Evolutionary conservation across 2,113 vertebrate genomes (phyloP).

Genomic region (Miniopterus natalensis): DNA sequence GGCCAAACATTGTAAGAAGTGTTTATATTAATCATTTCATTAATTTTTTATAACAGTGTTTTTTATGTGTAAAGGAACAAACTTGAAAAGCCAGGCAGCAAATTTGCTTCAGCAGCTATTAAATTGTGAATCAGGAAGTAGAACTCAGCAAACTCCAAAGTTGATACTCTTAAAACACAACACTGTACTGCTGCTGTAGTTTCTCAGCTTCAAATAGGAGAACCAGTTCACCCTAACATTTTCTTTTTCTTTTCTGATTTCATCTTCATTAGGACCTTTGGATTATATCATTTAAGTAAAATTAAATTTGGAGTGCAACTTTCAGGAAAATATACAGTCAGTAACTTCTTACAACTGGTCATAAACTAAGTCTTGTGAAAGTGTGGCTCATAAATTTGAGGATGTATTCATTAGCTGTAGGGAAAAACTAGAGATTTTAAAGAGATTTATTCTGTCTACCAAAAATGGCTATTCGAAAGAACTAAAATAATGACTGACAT

Average conservation of each 20-base stretch:
- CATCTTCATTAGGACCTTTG: conserved; percentile 5
- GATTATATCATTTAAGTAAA: conserved; percentile 39
- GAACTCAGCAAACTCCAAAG: background rate
- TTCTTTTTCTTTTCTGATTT: conserved; percentile 49
- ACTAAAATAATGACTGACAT: conserved; percentile 9
- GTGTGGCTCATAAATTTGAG: background rate
- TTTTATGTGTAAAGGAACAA: background rate
- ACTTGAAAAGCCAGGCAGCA: background rate
- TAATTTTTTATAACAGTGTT: background rate
- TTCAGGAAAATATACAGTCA: conserved; percentile 32
- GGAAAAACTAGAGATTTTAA: background rate
- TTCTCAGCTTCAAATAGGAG: conserved; percentile 39
- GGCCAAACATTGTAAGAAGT: background rate
- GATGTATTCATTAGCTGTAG: conserved; percentile 8
- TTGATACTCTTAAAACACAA: background rate
- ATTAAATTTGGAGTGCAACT: conserved; percentile 32
- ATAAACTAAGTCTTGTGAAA: conserved; percentile 51
- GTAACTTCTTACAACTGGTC: background rate
- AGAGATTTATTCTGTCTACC: conserved; percentile 15
- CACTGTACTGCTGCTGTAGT: background rate
- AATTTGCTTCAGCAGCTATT: background rate
- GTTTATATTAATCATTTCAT: background rate
- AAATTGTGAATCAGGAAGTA: background rate
- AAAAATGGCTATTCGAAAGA: conserved; percentile 35
- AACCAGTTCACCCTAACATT: background rate